Evolutionary conservation across 2,797 vertebrate species (phyloP).

Genomic region (Cyprinella venusta): DNA sequence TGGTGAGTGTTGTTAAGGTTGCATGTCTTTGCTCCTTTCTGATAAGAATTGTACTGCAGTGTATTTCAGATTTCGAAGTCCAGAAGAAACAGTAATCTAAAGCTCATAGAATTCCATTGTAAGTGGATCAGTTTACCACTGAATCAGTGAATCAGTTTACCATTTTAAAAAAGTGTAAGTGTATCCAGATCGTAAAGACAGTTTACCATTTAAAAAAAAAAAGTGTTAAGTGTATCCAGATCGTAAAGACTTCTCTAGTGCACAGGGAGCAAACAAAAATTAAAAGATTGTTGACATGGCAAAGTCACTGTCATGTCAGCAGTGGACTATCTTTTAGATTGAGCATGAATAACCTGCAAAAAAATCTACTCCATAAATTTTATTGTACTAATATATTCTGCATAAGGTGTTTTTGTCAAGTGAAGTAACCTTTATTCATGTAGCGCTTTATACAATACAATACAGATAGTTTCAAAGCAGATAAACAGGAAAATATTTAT

Average conservation of each 20-base stretch:
- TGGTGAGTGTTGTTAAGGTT: background rate
- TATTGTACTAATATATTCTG: too few relatives aligned
- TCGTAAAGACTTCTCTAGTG: background rate
- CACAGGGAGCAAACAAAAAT: background rate
- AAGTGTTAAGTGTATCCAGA: too few relatives aligned
- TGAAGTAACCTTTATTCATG: background rate
- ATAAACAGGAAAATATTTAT: background rate
- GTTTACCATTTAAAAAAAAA: too few relatives aligned
- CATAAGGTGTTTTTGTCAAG: background rate
- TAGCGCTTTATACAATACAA: background rate
- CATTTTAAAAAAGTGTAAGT: too few relatives aligned
- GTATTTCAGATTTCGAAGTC: background rate
- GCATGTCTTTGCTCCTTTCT: background rate
- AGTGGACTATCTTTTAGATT: conserved; percentile 16
- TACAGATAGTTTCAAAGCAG: background rate
- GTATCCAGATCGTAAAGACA: too few relatives aligned
- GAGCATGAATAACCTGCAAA: background rate
- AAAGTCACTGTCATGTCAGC: background rate
- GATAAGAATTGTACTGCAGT: background rate
- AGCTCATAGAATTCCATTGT: background rate
- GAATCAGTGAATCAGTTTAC: too few relatives aligned
- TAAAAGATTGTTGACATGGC: background rate
- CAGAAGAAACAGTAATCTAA: background rate
- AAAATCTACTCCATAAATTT: background rate
- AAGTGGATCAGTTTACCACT: too few relatives aligned